These are phyloP conservation scores for Lasiommata megera DNA, from an alignment of 2,888 invertebrate species.

Conservation along the genomic window DNA sequence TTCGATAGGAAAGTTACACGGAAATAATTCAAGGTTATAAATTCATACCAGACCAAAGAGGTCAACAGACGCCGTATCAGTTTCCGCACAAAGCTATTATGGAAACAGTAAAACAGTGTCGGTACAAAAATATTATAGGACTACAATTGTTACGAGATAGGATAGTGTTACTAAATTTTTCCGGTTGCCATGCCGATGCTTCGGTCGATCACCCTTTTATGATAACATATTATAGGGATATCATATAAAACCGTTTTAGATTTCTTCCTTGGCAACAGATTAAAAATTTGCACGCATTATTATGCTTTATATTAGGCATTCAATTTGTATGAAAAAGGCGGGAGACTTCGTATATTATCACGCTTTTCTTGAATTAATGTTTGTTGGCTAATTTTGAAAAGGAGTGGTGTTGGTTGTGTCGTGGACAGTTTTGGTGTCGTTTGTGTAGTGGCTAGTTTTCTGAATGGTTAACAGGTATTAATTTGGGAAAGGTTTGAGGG, in stretches of 20 bases:
- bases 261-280: conserved; percentile 20
- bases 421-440: too few relatives aligned
- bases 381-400: too few relatives aligned
- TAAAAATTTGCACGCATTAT: neutral
- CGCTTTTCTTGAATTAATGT: too few relatives aligned
- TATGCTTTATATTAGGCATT: neutral
- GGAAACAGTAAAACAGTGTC: conserved; percentile 13
- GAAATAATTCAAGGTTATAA: conserved; percentile 1
- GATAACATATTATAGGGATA: conserved; percentile 17
- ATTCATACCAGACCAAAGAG: neutral
- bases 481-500: too few relatives aligned
- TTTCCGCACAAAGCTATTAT: conserved; percentile 5
- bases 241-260: conserved; percentile 3
- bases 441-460: too few relatives aligned
- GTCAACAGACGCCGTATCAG: conserved; percentile 11
- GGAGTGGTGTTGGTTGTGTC: too few relatives aligned
- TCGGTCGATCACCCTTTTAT: conserved; percentile 28
- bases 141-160: conserved; percentile 26
- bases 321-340: too few relatives aligned
- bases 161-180: conserved; percentile 27
- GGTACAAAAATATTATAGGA: conserved; percentile 19
- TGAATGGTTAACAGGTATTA: too few relatives aligned
- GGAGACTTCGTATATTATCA: too few relatives aligned
- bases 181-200: conserved; percentile 30
- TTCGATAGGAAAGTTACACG: conserved; percentile 4